These are phyloP conservation scores for Copsychus sechellarum DNA, from an alignment of 2,113 vertebrate genomes.

Conservation along the genomic window DNA sequence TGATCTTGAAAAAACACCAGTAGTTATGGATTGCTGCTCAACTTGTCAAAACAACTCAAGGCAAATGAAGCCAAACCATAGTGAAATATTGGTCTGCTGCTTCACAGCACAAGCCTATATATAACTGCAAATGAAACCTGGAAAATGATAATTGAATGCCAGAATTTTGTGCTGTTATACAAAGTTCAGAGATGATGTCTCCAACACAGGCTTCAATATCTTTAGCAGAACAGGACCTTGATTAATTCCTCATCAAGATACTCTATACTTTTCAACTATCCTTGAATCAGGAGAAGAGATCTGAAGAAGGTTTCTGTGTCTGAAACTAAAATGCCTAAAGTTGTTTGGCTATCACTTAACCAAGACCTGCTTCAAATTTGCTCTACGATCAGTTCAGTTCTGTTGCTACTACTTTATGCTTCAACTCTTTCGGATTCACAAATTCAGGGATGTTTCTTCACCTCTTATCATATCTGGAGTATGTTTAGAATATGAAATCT, in stretches of 20 bases:
- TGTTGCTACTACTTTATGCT: not conserved
- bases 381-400: not conserved
- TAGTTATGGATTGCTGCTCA: constrained; percentile 47
- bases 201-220: not conserved
- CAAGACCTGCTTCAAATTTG: not conserved
- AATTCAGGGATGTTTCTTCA: not conserved
- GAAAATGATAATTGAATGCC: not conserved
- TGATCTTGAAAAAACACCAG: constrained; percentile 12
- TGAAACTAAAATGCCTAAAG: not conserved
- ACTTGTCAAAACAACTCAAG: constrained; percentile 49
- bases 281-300: not conserved
- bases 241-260: not conserved
- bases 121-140: constrained; percentile 1
- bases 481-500: not conserved
- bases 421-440: not conserved
- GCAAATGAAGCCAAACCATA: constrained; percentile 47
- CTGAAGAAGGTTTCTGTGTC: not conserved
- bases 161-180: not conserved
- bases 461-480: not conserved
- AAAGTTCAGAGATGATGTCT: not conserved
- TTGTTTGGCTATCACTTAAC: not conserved
- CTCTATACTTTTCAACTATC: not conserved
- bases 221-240: not conserved
- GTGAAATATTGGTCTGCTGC: constrained; percentile 38
- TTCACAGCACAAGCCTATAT: not conserved